Evolutionary conservation across 2,113 vertebrate genomes (phyloP), one percentile per base, ranked within the genome.

Genomic region (Carassius gibelio): DNA sequence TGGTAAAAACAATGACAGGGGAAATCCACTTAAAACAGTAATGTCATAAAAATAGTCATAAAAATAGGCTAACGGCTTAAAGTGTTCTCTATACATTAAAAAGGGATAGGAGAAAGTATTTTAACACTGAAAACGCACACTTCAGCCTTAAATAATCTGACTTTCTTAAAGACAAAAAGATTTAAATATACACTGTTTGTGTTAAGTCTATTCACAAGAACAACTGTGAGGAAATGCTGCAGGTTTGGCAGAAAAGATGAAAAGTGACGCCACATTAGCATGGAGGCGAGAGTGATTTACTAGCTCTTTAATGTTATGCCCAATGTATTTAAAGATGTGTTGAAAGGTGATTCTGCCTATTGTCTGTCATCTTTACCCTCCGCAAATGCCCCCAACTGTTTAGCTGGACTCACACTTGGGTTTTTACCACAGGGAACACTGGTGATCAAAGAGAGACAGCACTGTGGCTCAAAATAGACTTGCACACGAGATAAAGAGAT

Each of bases 291-390:
- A 83, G 59, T 34, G 57, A 68, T 88, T 83, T 85, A 85, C 59
- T 62, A 55, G 66, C 74, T 68, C 80, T 79, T 83, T 77, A 79
- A 61, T 80, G 50, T 84, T 45, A 86, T 86, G 45, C 71, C 38
- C 8, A 59, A 64, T 79, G 80, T 88, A 86, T 86, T 83, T 88
- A 81, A 62, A 88, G 81, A 83, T 68, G 48, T 72, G 84, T 62
- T 78, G 84, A 88, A 86, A 78, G 38, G 66, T 36, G 52, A 74
- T 75, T 81, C 55, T 61, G 57, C 11, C 42, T 48, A 77, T 64
- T 85, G 80, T 85, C 75, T 26, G 14, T 79, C 74, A 80, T 77
- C 71, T 78, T 38, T 79, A 66, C 64, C 86, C 78, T 66, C 72
- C 78, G 77, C 71, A 48, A 79, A 36, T 80, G 62, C 55, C 59